Conservation (phyloP, 2,797 vertebrate species). For the Tangara arthus region DNA sequence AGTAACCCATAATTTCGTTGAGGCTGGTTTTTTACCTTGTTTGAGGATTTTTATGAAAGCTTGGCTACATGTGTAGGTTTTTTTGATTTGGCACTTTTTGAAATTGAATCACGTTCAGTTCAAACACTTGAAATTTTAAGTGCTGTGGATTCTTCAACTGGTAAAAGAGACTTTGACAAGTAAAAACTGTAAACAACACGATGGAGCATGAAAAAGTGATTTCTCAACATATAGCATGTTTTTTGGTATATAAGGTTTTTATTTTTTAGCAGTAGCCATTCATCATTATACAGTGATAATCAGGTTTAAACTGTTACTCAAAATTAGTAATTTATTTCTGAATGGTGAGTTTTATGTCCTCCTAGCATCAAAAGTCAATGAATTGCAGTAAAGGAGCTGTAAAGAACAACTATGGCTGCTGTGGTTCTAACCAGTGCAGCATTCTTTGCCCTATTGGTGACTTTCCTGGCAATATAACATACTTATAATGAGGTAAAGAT, state of each 20-base stretch:
- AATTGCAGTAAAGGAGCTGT: constrained; percentile 7
- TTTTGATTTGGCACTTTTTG: constrained; percentile 58
- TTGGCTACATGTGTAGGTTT: constrained; percentile 25
- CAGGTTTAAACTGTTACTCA: constrained; percentile 60
- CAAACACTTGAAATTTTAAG: constrained; percentile 45
- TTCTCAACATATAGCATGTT: constrained; percentile 72
- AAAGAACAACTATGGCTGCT: constrained; percentile 1
- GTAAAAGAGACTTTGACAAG: constrained; percentile 34
- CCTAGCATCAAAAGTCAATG: constrained; percentile 16
- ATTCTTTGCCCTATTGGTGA: neutral
- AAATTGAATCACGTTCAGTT: constrained; percentile 44
- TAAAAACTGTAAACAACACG: constrained; percentile 48
- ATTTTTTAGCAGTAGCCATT: constrained; percentile 71
- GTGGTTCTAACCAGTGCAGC: constrained; percentile 12
- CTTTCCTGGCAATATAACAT: constrained; percentile 38
- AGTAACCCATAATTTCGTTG: constrained; percentile 37
- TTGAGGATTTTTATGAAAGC: constrained; percentile 38
- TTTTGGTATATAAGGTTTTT: constrained; percentile 58
- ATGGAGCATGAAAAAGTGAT: constrained; percentile 71
- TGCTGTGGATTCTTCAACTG: constrained; percentile 49
- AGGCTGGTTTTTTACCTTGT: constrained; percentile 39
- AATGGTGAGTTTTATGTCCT: constrained; percentile 50
- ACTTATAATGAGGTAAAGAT: constrained; percentile 12
- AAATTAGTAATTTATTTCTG: constrained; percentile 54
- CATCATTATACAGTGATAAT: constrained; percentile 49